A percentile compares a stretch with the other conserved stretches of the same genome.
Conservation (phyloP, 2,888 invertebrate genomes). For the Eupeodes latifasciatus region DNA sequence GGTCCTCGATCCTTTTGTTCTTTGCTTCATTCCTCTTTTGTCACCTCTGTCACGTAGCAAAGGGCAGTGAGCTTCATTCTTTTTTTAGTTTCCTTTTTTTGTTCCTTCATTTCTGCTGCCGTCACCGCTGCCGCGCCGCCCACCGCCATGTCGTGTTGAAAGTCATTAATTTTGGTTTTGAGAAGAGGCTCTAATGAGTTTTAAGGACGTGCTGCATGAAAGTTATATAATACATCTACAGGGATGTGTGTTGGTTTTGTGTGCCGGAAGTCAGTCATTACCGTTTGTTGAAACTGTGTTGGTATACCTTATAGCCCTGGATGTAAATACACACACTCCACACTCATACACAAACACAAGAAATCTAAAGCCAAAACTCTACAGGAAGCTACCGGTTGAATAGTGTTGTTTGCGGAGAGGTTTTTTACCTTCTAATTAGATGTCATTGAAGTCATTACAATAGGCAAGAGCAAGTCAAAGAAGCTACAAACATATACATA, state of each 20-base stretch:
- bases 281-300: slow-evolving; percentile 56
- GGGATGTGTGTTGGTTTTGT: slow-evolving; percentile 59
- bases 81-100: neutral
- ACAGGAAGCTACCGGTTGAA: slow-evolving; percentile 72
- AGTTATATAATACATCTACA: slow-evolving; percentile 31
- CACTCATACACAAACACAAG: neutral
- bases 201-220: slow-evolving; percentile 73
- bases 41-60: slow-evolving; percentile 73
- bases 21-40: slow-evolving; percentile 50
- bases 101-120: neutral
- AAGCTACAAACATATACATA: neutral
- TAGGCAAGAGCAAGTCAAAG: slow-evolving; percentile 45
- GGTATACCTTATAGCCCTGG: neutral
- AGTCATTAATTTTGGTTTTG: slow-evolving; percentile 76
- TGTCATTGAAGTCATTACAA: slow-evolving; percentile 76
- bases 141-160: slow-evolving; percentile 57
- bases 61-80: slow-evolving; percentile 69
- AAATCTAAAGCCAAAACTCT: slow-evolving; percentile 38
- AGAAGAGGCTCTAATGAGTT: slow-evolving; percentile 77
- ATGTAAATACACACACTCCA: neutral
- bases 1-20: slow-evolving; percentile 38
- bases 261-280: slow-evolving; percentile 75
- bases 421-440: slow-evolving; percentile 76
- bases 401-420: slow-evolving; percentile 75
- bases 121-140: neutral